A percentile compares a stretch with the other conserved stretches of the same genome.
These are phyloP conservation scores for Bombus sibiricus DNA, from an alignment of 1,140 invertebrate genomes.

Conservation along the genomic window DNA sequence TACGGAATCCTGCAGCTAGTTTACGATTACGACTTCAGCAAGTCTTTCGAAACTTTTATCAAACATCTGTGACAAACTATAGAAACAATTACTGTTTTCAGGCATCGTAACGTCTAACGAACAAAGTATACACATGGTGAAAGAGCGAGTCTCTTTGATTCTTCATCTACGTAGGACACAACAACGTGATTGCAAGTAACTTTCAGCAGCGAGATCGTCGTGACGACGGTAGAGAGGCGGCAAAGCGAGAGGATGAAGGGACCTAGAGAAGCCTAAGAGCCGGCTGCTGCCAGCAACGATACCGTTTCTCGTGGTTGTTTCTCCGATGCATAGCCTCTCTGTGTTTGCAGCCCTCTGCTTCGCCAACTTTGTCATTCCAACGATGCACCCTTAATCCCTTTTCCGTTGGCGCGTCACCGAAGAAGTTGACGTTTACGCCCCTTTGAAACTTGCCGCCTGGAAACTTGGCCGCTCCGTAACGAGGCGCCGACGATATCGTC, in stretches of 20 bases:
- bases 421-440: slow-evolving; percentile 46
- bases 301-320: slow-evolving; percentile 57
- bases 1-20: not conserved
- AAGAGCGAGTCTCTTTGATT: not conserved
- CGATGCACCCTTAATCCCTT: slow-evolving; percentile 60
- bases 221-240: slow-evolving; percentile 33
- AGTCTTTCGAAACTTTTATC: not conserved
- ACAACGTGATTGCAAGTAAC: not conserved
- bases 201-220: not conserved
- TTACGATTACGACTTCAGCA: not conserved
- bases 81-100: not conserved
- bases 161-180: not conserved
- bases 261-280: slow-evolving; percentile 63
- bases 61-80: not conserved
- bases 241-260: slow-evolving; percentile 43
- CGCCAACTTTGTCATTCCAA: slow-evolving; percentile 54
- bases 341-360: slow-evolving; percentile 27
- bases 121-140: not conserved
- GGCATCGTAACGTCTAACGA: not conserved
- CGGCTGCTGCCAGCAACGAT: slow-evolving; percentile 51
- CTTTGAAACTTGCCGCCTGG: slow-evolving; percentile 24
- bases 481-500: not conserved
- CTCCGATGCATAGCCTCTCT: slow-evolving; percentile 42
- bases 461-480: not conserved
- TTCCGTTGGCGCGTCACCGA: slow-evolving; percentile 43